Base-by-base conservation (phyloP, 2,888 invertebrate genomes). In the Calephelis perditalis region DNA sequence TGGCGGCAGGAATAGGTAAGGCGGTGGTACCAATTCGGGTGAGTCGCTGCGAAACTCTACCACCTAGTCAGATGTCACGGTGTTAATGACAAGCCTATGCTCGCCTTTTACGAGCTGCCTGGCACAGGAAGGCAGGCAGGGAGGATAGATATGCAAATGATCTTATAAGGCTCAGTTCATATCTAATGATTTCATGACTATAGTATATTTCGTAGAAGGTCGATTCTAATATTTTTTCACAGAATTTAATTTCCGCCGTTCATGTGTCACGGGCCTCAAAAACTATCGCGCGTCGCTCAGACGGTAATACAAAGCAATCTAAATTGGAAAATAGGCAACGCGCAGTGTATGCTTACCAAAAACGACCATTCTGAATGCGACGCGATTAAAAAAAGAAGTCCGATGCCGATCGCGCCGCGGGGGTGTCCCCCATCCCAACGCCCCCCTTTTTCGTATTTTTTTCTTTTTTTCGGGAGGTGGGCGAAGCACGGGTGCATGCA, bases 291-390 rank as follows among this genome's bases (percentile, higher is more conserved):
- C 89, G 86, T 88, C 86, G 86, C 85, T 87, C 88, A 86, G 75
- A 82, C 87, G 83, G 86, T 89, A 90, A 90, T 89, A 89, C 89
- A 89, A 89, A 89, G 90, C 89, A 88, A 90, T 90, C 89, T 89
- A 89, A 90, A 89, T 89, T 89, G 89, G 89, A 90, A 89, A 88
- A 90, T 89, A 89, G 89, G 89, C 89, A 88, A 84, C 86, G 88
- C 85, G 86, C 88, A 81, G 84, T 90, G 87, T 89, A 86, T 89
- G 89, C 89, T 89, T 89, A 88, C 89, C 87, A 86, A 90, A 89
- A 90, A 89, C 86, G 89, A 90, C 77, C 81, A 87, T 77, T 76
- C 79, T 77, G 88, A 89, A 83, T 82, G 82, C 89, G 86, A 89
- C 89, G 89, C 90, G 90, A 90, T 90, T 88, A 89, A 90, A 90